A percentile compares a stretch with the other conserved stretches of the same genome.
Conservation (phyloP, 2,888 invertebrate genomes). For the Cistogaster globosa region DNA sequence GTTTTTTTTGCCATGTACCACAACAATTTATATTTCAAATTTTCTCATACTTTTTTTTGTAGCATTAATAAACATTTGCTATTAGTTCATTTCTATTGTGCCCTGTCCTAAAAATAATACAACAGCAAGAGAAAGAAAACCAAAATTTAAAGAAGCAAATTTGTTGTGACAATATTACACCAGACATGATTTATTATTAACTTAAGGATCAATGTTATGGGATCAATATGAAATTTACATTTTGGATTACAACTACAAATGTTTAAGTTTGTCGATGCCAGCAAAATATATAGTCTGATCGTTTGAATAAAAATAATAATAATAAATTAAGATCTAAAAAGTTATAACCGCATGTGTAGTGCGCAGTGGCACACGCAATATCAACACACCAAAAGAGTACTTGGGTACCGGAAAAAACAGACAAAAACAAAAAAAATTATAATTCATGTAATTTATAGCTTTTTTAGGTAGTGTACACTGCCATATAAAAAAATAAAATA, state of each 20-base stretch:
- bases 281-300: slow-evolving; percentile 43
- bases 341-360: not conserved
- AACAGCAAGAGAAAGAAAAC: not conserved
- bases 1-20: not conserved
- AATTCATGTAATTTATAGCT: not conserved
- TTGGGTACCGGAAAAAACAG: not conserved
- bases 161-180: slow-evolving; percentile 81
- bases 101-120: not conserved
- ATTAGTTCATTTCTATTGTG: not conserved
- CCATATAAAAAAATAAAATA: not conserved
- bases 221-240: slow-evolving; percentile 81
- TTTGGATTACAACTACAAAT: slow-evolving; percentile 78
- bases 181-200: slow-evolving; percentile 80
- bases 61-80: too few relatives aligned
- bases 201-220: slow-evolving; percentile 75
- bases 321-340: slow-evolving; percentile 7
- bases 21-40: not conserved
- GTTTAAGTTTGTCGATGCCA: slow-evolving; percentile 21
- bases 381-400: slow-evolving; percentile 1
- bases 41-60: not conserved
- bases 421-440: not conserved
- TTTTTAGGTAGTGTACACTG: not conserved
- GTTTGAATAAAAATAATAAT: slow-evolving; percentile 20
- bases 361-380: slow-evolving; percentile 43
- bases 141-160: slow-evolving; percentile 75